Evolutionary conservation across 2,797 vertebrate genomes (phyloP).

Genomic region (Rhadinocentrus ornatus): DNA sequence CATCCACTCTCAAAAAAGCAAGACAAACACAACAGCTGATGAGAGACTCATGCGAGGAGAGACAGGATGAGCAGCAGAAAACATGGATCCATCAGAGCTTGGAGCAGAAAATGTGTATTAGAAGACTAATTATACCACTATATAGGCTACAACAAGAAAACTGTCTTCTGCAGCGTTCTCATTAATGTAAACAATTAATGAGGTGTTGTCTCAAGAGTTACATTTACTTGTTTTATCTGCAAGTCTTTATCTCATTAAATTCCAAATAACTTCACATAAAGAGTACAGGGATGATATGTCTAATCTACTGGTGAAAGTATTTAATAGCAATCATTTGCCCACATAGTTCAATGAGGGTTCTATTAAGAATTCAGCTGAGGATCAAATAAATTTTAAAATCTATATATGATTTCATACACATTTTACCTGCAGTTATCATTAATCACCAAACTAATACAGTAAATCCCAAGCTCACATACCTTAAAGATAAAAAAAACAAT

Average conservation of each 20-base stretch:
- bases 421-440: background rate
- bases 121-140: background rate
- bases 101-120: background rate
- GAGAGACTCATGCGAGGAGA: constrained; percentile 4
- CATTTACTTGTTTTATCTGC: constrained; percentile 25
- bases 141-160: background rate
- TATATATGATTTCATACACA: background rate
- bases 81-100: constrained; percentile 11
- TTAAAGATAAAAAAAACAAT: background rate
- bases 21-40: constrained; percentile 10
- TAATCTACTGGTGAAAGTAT: constrained; percentile 4
- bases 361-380: background rate
- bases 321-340: constrained; percentile 2
- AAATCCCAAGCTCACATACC: background rate
- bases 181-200: constrained; percentile 34
- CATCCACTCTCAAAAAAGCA: background rate
- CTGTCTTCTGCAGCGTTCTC: constrained; percentile 5
- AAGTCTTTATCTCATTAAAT: constrained; percentile 20
- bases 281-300: constrained; percentile 6
- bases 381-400: background rate
- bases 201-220: constrained; percentile 20
- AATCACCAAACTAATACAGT: background rate
- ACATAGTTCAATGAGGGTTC: background rate
- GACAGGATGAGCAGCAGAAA: constrained; percentile 11
- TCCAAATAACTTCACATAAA: constrained; percentile 2